Percentiles rank a stretch among this genome's conserved stretches.
Conservation (phyloP, 2,113 vertebrate species). For the Sinocyclocheilus rhinocerous region DNA sequence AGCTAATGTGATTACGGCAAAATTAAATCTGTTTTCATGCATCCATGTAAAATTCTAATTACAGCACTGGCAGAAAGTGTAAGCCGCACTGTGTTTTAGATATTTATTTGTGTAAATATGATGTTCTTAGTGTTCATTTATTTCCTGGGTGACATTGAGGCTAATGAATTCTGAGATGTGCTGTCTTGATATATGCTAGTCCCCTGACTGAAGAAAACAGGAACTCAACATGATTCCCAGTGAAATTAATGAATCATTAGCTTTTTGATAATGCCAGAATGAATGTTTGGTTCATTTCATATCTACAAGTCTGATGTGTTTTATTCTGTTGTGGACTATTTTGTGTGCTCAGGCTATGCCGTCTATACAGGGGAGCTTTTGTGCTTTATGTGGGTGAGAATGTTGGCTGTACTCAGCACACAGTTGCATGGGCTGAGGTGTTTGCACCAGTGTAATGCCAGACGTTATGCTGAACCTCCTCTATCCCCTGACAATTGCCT, state of each 20-base stretch:
- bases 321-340: background rate
- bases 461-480: slow-evolving; percentile 26
- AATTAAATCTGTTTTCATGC: slow-evolving; percentile 42
- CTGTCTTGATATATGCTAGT: background rate
- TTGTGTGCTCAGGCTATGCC: background rate
- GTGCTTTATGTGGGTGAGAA: slow-evolving; percentile 31
- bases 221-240: background rate
- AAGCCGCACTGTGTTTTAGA: background rate
- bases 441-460: slow-evolving; percentile 20
- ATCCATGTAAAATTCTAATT: slow-evolving; percentile 54
- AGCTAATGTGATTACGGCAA: slow-evolving; percentile 32
- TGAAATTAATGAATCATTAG: slow-evolving; percentile 1
- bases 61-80: slow-evolving; percentile 29
- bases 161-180: slow-evolving; percentile 59
- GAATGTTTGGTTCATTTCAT: background rate
- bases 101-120: slow-evolving; percentile 34
- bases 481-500: slow-evolving; percentile 46
- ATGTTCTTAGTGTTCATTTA: slow-evolving; percentile 19
- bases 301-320: background rate
- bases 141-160: slow-evolving; percentile 42
- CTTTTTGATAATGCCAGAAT: background rate
- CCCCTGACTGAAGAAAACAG: background rate
- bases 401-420: slow-evolving; percentile 28
- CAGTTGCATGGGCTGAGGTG: slow-evolving; percentile 5
- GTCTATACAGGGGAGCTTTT: background rate